Conservation (phyloP, 2,888 invertebrate species). For the Hemicrepidius hirtus region DNA sequence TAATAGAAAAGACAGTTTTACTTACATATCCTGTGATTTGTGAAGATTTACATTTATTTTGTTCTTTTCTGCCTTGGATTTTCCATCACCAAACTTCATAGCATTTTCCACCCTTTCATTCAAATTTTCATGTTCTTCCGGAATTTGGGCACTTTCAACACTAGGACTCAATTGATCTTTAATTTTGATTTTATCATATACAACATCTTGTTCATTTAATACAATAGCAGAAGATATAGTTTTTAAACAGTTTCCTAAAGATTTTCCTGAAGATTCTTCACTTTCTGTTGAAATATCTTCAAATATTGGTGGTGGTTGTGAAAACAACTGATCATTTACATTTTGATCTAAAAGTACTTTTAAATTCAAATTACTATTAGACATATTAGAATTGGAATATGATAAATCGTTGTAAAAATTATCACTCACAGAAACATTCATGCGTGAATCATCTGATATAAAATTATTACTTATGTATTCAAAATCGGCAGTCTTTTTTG, state of each 20-base stretch:
- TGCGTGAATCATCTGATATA: conserved; percentile 66
- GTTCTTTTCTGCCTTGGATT: background rate
- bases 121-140: conserved; percentile 38
- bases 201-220: background rate
- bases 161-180: conserved; percentile 34
- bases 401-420: conserved; percentile 69
- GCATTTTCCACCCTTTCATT: background rate
- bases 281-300: conserved; percentile 59
- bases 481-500: conserved; percentile 57
- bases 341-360: conserved; percentile 21
- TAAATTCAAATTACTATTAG: conserved; percentile 26
- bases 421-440: conserved; percentile 68
- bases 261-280: conserved; percentile 33
- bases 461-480: conserved; percentile 56
- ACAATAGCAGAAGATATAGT: background rate
- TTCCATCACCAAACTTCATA: background rate
- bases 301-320: conserved; percentile 54
- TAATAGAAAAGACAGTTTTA: background rate
- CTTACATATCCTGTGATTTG: background rate
- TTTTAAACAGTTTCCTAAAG: conserved; percentile 19
- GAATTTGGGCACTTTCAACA: conserved; percentile 43
- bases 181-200: background rate
- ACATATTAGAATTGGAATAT: conserved; percentile 67
- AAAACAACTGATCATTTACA: conserved; percentile 33
- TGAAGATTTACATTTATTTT: background rate